phyloP scores from a whole-genome alignment of 2,888 invertebrate species.

The Nephrotoma guestfalica region DNA sequence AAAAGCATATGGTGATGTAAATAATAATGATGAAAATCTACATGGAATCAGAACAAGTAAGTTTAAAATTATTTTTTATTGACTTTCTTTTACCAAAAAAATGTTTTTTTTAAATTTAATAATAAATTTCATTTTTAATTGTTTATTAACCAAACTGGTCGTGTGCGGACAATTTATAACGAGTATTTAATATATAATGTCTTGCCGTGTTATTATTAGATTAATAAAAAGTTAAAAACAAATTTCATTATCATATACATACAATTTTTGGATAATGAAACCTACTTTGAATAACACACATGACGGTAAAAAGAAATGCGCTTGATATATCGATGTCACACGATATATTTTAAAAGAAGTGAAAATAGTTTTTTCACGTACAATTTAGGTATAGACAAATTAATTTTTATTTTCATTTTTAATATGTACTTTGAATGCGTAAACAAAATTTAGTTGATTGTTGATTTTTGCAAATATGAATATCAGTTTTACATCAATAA shows the following conservation, averaged over 20 bases:
- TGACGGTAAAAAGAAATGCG: background rate
- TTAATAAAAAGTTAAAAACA: background rate
- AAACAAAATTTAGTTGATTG: too few relatives aligned
- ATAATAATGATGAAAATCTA: conserved; percentile 31
- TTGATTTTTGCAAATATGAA: too few relatives aligned
- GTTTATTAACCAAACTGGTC: background rate
- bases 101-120: background rate
- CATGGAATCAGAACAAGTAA: conserved; percentile 34
- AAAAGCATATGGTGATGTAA: conserved; percentile 41
- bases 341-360: background rate
- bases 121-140: background rate
- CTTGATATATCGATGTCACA: background rate
- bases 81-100: background rate
- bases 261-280: background rate
- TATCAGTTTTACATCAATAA: too few relatives aligned
- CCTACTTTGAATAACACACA: background rate
- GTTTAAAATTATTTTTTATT: conserved; percentile 11
- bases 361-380: background rate
- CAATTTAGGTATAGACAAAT: background rate
- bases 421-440: too few relatives aligned
- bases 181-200: too few relatives aligned
- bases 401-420: background rate
- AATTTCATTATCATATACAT: background rate
- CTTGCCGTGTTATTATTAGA: background rate
- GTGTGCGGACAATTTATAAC: background rate